Percentiles rank a stretch among this genome's conserved stretches.
These are phyloP conservation scores for Ochotona curzoniae DNA, from an alignment of 2,113 vertebrate species.

Conservation along the genomic window DNA sequence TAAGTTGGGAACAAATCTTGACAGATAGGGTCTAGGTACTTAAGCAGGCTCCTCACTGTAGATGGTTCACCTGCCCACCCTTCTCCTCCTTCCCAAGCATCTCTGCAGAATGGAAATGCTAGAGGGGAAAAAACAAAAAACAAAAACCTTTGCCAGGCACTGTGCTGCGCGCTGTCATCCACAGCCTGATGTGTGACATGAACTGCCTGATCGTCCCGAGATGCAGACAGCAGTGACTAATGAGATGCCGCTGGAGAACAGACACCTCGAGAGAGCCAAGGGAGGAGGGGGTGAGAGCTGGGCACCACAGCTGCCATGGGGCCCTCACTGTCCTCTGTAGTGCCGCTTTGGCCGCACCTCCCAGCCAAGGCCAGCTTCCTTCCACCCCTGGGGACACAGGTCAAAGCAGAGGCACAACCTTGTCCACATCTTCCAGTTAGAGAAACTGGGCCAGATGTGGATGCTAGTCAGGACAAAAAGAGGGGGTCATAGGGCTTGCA, in stretches of 20 bases:
- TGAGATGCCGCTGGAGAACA: not conserved
- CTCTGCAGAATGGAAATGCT: not conserved
- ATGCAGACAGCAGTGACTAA: conserved; percentile 37
- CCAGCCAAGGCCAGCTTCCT: not conserved
- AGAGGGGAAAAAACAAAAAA: not conserved
- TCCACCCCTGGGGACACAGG: no score
- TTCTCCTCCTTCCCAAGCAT: not conserved
- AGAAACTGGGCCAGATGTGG: not conserved
- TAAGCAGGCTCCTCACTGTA: rapidly evolving
- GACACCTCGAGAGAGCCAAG: not conserved
- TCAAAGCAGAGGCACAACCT: not conserved
- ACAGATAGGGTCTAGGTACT: no score
- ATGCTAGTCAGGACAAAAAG: not conserved
- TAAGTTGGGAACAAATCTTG: not conserved
- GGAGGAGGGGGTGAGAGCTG: not conserved
- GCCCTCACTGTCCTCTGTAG: not conserved
- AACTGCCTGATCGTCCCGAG: not conserved
- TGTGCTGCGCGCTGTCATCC: not conserved
- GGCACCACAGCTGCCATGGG: not conserved
- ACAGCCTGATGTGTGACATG: conserved; percentile 42
- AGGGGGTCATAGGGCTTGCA: no score
- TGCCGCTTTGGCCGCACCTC: not conserved
- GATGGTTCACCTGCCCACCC: not conserved
- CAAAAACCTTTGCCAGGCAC: not conserved
- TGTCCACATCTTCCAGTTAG: not conserved